phyloP scores from a whole-genome alignment of 2,113 vertebrate genomes.

The Nothobranchius furzeri region DNA sequence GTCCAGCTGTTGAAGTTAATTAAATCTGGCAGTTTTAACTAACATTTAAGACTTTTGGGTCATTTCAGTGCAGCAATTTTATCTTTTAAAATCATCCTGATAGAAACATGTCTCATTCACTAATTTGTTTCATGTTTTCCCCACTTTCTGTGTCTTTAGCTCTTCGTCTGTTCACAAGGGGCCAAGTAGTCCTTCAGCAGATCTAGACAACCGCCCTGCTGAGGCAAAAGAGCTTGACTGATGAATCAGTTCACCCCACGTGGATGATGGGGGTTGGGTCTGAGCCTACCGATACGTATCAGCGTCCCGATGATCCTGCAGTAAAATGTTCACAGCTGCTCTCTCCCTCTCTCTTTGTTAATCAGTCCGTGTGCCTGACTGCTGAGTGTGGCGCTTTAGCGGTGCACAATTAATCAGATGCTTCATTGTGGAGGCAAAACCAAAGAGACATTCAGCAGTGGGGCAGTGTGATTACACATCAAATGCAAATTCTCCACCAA shows the following conservation, averaged over 20 bases:
- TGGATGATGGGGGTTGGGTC: slow-evolving; percentile 6
- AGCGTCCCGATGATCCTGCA: slow-evolving; percentile 46
- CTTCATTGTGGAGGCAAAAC: slow-evolving; percentile 68
- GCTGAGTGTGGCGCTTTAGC: slow-evolving; percentile 73
- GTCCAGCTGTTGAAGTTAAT: slow-evolving; percentile 9
- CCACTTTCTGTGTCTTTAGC: slow-evolving; percentile 5
- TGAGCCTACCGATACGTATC: slow-evolving; percentile 40
- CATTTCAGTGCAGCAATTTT: slow-evolving; percentile 27
- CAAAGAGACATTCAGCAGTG: slow-evolving; percentile 59
- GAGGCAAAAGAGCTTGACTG: slow-evolving; percentile 33
- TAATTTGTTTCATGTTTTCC: slow-evolving; percentile 3
- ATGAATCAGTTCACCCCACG: slow-evolving; percentile 29
- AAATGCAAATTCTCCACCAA: slow-evolving; percentile 54
- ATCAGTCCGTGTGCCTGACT: slow-evolving; percentile 68
- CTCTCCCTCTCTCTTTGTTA: slow-evolving; percentile 57
- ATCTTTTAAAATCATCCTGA: slow-evolving; percentile 17
- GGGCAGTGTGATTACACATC: slow-evolving; percentile 58
- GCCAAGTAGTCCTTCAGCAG: slow-evolving; percentile 44
- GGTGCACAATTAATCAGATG: slow-evolving; percentile 74
- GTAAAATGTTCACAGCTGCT: slow-evolving; percentile 55
- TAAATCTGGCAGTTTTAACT: slow-evolving; percentile 1
- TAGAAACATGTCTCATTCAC: slow-evolving; percentile 8
- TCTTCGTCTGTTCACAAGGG: slow-evolving; percentile 28
- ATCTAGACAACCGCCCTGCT: slow-evolving; percentile 20
- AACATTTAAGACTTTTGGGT: neutral